Conservation (phyloP, 2,113 vertebrate genomes). For the Pardalotus punctatus region DNA sequence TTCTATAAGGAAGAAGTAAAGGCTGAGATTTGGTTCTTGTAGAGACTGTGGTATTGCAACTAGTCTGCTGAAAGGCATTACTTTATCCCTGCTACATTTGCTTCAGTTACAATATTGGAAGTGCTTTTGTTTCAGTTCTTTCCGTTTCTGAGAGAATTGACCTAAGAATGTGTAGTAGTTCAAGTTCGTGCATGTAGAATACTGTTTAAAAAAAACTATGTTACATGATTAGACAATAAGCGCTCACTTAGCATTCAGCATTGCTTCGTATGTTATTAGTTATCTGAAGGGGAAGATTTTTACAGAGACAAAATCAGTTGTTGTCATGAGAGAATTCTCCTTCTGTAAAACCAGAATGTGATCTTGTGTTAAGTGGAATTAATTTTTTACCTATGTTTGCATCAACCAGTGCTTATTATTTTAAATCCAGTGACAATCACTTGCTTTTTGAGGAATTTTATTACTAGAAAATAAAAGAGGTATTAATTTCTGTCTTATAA, state of each 20-base stretch:
- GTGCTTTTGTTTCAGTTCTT: neutral
- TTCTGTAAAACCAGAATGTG: neutral
- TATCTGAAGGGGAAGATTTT: neutral
- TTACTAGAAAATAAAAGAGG: neutral
- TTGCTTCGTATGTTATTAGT: neutral
- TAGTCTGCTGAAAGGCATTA: neutral
- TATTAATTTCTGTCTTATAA: neutral
- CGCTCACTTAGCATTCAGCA: neutral
- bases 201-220: neutral
- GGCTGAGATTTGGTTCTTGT: neutral
- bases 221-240: neutral
- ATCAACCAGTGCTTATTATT: neutral
- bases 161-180: neutral
- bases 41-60: neutral
- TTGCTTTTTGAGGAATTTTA: neutral
- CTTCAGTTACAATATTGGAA: neutral
- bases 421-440: neutral
- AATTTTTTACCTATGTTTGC: neutral
- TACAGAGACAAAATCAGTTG: neutral
- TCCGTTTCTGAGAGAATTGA: neutral
- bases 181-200: neutral
- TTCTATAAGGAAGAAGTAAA: neutral
- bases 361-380: neutral
- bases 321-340: neutral
- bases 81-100: neutral